Evolutionary conservation across 2,888 invertebrate genomes (phyloP).

Genomic region (Acrobasis suavella): DNA sequence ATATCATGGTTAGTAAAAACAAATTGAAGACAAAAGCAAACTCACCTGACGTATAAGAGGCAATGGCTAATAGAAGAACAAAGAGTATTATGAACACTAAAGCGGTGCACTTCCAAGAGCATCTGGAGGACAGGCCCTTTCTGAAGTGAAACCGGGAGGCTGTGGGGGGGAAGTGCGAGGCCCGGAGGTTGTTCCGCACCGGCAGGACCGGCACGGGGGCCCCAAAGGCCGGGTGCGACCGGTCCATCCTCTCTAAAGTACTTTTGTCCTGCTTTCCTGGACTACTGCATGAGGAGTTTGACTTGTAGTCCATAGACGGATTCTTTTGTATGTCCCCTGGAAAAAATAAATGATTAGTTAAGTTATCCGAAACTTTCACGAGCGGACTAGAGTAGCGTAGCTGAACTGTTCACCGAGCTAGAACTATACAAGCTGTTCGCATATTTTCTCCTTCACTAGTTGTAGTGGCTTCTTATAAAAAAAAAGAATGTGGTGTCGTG

Average conservation of each 20-base stretch:
- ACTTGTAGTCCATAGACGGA: slow-evolving; percentile 94
- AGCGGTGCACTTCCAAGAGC: slow-evolving; percentile 96
- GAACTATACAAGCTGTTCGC: no score
- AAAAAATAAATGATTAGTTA: slow-evolving; percentile 41
- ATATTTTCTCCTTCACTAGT: no score
- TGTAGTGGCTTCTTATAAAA: no score
- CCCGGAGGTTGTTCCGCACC: slow-evolving; percentile 87
- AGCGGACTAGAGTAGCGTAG: no score
- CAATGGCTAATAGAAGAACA: slow-evolving; percentile 90
- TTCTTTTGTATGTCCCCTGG: slow-evolving; percentile 93
- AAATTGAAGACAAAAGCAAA: slow-evolving; percentile 22
- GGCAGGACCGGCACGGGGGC: slow-evolving; percentile 90
- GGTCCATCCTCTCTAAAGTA: slow-evolving; percentile 78
- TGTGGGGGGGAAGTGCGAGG: slow-evolving; percentile 87
- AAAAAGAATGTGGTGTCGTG: no score
- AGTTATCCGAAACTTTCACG: neutral
- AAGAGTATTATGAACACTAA: slow-evolving; percentile 93
- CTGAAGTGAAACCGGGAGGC: slow-evolving; percentile 92
- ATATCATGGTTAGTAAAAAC: slow-evolving; percentile 23
- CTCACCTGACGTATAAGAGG: slow-evolving; percentile 94
- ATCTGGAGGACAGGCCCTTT: slow-evolving; percentile 92
- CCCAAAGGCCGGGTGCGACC: slow-evolving; percentile 83
- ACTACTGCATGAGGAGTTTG: slow-evolving; percentile 93
- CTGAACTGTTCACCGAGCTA: no score
- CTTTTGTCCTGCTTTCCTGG: slow-evolving; percentile 85